Evolutionary conservation across 2,888 invertebrate species (phyloP), one percentile per base, ranked within the genome.

Genomic region (Ligdia adustata): DNA sequence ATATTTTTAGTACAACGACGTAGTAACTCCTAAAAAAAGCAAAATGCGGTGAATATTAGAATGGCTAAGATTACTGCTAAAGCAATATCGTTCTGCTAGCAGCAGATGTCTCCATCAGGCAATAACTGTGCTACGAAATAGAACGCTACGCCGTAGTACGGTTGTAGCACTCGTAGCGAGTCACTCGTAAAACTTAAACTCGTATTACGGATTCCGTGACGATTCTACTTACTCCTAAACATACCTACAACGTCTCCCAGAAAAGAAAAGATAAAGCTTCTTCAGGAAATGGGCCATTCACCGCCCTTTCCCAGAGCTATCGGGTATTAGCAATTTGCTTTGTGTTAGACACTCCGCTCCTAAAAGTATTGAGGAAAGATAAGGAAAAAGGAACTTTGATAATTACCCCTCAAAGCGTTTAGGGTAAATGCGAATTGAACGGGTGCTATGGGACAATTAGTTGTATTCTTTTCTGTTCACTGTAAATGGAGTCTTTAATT

Each of bases 321-420:
- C 73, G 79, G 70, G 79, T 79, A 80, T 79, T 81, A 79, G 78
- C 81, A 80, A 84, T 84, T 86, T 83, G 78, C 82, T 82, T 81
- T 85, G 80, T 82, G 75, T 76, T 75, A 72, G 72, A 70, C 71
- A 69, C 63, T 69, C 64, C 63, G 64, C 66, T 65, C 61, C 72
- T 69, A 68, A 76, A 79, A 79, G 79, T 79, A 76, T 80, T 72
- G 72, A 60, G 60, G 53, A 60, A 45, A 72, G 72, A 73, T 74
- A 76, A 75, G 75, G 70, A 67, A 78, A 74, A 71, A 67, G 67
- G 65, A 62, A 65, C 69, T 71, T 67, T 65, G 72, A 76, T 79
- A 81, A 81, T 81, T 81, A 82, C 73, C 79, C 65, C 72, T 68
- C 69, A 68, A 72, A 73, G 66, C 69, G 68, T 75, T 74, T 69